phyloP scores from a whole-genome alignment of 2,888 invertebrate genomes.

The Xylocampa areola region DNA sequence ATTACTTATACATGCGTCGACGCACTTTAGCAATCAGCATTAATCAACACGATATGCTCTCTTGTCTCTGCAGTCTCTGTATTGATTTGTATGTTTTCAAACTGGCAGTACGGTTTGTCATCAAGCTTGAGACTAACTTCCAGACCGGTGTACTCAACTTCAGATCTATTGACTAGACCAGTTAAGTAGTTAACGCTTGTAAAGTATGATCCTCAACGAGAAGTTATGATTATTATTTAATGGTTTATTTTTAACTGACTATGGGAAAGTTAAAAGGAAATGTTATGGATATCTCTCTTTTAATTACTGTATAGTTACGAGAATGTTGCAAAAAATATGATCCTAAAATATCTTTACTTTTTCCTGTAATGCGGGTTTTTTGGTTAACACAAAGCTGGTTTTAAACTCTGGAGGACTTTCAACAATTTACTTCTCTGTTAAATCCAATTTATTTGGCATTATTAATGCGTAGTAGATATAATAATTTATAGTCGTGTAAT shows the following conservation, averaged over 20 bases:
- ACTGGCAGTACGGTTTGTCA: slow-evolving; percentile 52
- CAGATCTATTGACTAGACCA: slow-evolving; percentile 43
- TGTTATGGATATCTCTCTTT: slow-evolving; percentile 25
- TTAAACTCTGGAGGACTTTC: too few species aligned
- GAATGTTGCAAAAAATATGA: too few species aligned
- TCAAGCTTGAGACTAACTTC: slow-evolving; percentile 43
- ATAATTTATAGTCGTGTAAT: too few species aligned
- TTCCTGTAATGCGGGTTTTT: too few species aligned
- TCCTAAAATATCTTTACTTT: too few species aligned
- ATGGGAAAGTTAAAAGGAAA: slow-evolving; percentile 8
- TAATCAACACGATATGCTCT: slow-evolving; percentile 86
- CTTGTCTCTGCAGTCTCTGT: slow-evolving; percentile 77
- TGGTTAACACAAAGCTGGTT: too few species aligned
- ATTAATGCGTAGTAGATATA: too few species aligned
- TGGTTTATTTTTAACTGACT: slow-evolving; percentile 35
- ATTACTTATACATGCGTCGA: slow-evolving; percentile 88
- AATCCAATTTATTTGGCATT: too few species aligned
- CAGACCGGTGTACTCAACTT: slow-evolving; percentile 26
- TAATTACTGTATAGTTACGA: slow-evolving; percentile 1
- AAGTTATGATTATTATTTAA: slow-evolving; percentile 43
- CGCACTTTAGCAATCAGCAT: slow-evolving; percentile 89
- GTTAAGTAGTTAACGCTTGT: slow-evolving; percentile 44
- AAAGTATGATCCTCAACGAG: slow-evolving; percentile 38
- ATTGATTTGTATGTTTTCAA: slow-evolving; percentile 85
- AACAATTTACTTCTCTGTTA: too few species aligned